Conservation (phyloP, 2,797 vertebrate species). For the Geotrypetes seraphini region DNA sequence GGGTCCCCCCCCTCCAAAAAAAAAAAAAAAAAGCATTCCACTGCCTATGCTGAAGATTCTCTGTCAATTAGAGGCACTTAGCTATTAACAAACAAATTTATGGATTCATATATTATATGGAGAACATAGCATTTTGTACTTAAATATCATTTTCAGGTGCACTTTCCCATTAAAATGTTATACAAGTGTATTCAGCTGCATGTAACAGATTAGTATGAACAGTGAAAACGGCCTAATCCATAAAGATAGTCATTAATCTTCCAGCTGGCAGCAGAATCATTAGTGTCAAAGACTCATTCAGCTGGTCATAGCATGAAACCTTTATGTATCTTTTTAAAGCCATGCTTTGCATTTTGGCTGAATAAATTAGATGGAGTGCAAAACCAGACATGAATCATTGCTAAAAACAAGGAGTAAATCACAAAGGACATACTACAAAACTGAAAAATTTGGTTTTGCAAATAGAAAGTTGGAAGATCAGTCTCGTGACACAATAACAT, state of each 20-base stretch:
- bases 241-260: constrained; percentile 22
- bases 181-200: constrained; percentile 11
- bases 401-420: constrained; percentile 20
- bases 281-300: neutral
- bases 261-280: neutral
- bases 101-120: too few species aligned
- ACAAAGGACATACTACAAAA: too few species aligned
- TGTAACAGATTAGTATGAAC: constrained; percentile 12
- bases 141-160: too few species aligned
- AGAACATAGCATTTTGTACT: too few species aligned
- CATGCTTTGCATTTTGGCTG: constrained; percentile 4
- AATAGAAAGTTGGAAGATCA: too few species aligned
- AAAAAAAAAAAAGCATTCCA: too few species aligned
- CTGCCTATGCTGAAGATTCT: too few species aligned
- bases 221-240: constrained; percentile 9
- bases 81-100: too few species aligned
- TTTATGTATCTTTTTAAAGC: constrained; percentile 6
- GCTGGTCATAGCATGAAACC: neutral
- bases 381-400: constrained; percentile 9
- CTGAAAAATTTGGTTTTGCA: too few species aligned
- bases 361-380: neutral
- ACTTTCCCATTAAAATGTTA: constrained; percentile 16
- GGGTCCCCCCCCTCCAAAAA: too few species aligned
- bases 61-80: too few species aligned
- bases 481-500: too few species aligned